Conservation (phyloP, 2,113 vertebrate genomes). For the Sylvia atricapilla region DNA sequence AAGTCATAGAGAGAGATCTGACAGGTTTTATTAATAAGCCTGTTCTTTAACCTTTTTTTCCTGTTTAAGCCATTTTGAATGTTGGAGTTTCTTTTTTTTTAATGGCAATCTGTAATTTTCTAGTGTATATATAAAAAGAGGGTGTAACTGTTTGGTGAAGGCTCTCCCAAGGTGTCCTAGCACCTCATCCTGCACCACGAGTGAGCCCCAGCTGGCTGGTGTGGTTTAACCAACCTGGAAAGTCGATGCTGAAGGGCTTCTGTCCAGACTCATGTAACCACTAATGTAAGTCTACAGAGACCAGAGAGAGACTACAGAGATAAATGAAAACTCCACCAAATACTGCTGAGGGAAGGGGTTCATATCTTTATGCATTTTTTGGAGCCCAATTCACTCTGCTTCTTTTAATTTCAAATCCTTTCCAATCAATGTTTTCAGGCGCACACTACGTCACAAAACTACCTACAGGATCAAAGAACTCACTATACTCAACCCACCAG, state of each 20-base stretch:
- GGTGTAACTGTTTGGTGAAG: background rate
- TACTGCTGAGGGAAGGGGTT: fast-evolving
- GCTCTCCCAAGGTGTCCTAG: background rate
- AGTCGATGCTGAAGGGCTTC: fast-evolving
- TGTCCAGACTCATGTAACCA: background rate
- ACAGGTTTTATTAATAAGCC: background rate
- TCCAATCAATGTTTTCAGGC: background rate
- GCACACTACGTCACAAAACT: background rate
- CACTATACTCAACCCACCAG: too few relatives aligned
- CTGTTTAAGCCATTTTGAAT: background rate
- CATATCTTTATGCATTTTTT: background rate
- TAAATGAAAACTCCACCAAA: background rate
- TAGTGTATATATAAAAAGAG: background rate
- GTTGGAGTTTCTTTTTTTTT: background rate
- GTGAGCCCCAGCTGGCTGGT: fast-evolving
- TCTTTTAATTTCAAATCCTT: background rate
- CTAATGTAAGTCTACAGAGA: too few relatives aligned
- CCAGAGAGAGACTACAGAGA: background rate
- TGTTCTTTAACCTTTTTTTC: background rate
- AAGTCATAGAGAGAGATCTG: background rate
- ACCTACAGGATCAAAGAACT: background rate
- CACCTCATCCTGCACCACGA: fast-evolving
- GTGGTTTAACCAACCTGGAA: background rate
- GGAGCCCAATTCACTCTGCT: background rate
- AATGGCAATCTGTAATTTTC: background rate